Base-by-base conservation (phyloP, 1,140 invertebrate genomes). In the Teleogryllus occipitalis region DNA sequence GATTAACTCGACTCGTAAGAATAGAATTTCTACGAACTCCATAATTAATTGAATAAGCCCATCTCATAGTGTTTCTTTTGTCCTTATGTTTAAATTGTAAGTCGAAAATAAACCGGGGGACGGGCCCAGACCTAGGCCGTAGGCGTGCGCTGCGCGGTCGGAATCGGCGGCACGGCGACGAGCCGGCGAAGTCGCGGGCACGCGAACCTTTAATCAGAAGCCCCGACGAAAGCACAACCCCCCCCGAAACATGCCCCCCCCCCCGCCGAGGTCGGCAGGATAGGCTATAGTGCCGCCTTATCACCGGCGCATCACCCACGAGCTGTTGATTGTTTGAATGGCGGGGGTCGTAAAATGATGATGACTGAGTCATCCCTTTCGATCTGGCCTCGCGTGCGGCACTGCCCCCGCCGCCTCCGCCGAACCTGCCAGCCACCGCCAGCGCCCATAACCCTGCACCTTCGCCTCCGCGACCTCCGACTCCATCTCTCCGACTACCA, bases 291-390 rank as follows among this genome's bases (percentile, higher is more conserved):
- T 10, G 18, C 54, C 7, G 54, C 54, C 54, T 65, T 65, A 65
- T 65, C 54, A 7, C 54, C 18, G 27, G 27, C 27, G 10, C 54
- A 65, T 65, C 54, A 14, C 10, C 10, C 54, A 65, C 10, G 18
- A 65, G 54, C 54, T 65, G 54, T 65, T 65, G 54, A 65, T 65
- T 65, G 54, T 65, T 65, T 65, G 54, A 65, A 65, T 65, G 54
- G 54, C 54, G 54, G 27, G 27, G 27, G 54, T 7, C 54, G 54
- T 65, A 65, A 65, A 65, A 65, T 65, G 54, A 65, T 65, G 54
- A 65, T 65, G 54, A 65, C 54, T 65, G 54, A 65, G 54, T 65
- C 54, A 65, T 65, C 54, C 54, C 54, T 10, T 18, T 0, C 54
- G 54, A 65, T 65, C 54, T 65, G 18, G 10, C 54, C 7, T 65